Conservation (phyloP, 2,113 vertebrate genomes). For the Nicator chloris region DNA sequence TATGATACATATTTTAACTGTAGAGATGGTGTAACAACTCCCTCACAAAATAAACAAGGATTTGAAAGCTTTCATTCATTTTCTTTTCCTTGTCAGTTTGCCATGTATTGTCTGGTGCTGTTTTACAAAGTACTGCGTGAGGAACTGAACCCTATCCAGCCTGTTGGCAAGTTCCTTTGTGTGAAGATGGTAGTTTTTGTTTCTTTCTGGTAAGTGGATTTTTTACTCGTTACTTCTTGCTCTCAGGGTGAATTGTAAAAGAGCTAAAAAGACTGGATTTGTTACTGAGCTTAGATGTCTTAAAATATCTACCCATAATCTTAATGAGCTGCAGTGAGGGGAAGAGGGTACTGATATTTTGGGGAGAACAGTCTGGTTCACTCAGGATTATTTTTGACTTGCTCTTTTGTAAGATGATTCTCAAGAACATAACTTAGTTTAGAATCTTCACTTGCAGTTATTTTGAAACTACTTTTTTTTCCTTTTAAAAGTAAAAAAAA, state of each 20-base stretch:
- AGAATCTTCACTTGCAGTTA: background rate
- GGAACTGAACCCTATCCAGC: conserved; percentile 91
- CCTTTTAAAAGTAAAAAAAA: background rate
- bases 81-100: conserved; percentile 80
- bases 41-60: background rate
- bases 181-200: conserved; percentile 98
- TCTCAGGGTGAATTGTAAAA: background rate
- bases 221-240: background rate
- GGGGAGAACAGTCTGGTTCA: background rate
- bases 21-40: background rate
- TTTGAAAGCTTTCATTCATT: background rate
- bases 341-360: background rate
- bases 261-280: background rate
- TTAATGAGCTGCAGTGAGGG: background rate
- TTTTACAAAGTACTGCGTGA: conserved; percentile 94
- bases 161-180: conserved; percentile 96
- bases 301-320: background rate
- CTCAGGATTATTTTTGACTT: background rate
- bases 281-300: background rate
- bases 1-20: background rate
- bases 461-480: background rate
- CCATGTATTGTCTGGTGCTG: conserved; percentile 97
- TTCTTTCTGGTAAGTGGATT: conserved; percentile 90
- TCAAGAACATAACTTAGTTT: background rate
- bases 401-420: background rate